Evolutionary conservation across 2,888 invertebrate genomes (phyloP), one percentile per base, ranked within the genome.

Genomic region (Athalia rosae): DNA sequence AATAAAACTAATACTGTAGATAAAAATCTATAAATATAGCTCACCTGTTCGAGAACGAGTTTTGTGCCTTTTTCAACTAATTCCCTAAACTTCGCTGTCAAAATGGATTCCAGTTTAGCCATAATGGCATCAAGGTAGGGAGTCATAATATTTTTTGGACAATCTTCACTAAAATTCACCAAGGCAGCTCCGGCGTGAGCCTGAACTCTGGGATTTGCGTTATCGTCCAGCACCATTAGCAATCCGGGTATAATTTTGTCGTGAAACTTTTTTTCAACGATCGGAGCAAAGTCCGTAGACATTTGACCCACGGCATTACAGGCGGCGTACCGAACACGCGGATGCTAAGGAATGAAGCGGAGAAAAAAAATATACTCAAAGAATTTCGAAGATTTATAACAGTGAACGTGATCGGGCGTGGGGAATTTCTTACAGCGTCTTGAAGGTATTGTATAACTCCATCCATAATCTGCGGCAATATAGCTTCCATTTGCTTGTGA

Each of bases 271-370:
- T 99, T 99, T 90, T 99, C 98, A 85, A 99, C 98, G 9, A 93
- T 92, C 2, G 99, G 99, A 3, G 98, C 98, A 91, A 99, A 99
- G 91, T 99, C 99, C 0, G 99, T 97, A 0, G 99, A 96, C 97
- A 99, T 98, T 91, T 99, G 99, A 7, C 99, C 99, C 63, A 99
- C 93, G 28, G 99, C 99, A 91, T 99, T 99, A 89, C 99, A 99
- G 28, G 98, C 97, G 4, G 99, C 99, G 88, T 98, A 99, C 78
- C 99, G 93, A 0, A 98, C 98, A 81, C 98, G 92, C 0, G 97
- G 97, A 89, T 98, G 97, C 93, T 96, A 90, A 62, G 87, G 86
- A 83, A 48, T 0, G 13, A 45, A 5, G 41, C 41, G n/a, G n/a
- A 71, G 56, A 76, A 77, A 81, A 77, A 74, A 77, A 77, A 56